phyloP scores from a whole-genome alignment of 2,888 invertebrate species.

The Sphecodes monilicornis region DNA sequence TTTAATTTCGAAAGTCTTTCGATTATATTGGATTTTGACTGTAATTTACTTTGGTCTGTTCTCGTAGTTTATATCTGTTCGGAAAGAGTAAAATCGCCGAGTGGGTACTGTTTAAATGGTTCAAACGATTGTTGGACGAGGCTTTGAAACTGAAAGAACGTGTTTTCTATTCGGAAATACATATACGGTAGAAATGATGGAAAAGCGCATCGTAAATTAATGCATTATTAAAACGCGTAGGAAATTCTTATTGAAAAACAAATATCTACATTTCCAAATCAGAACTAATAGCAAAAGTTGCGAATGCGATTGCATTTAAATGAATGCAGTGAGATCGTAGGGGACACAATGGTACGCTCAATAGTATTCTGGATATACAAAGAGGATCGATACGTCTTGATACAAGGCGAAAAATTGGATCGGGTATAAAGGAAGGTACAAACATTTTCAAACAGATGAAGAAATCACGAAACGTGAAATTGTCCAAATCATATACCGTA shows the following conservation, averaged over 20 bases:
- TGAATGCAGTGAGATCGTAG: too few species aligned
- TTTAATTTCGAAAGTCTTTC: conserved; percentile 61
- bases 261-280: not conserved
- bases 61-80: not conserved
- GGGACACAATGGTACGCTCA: too few species aligned
- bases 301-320: too few species aligned
- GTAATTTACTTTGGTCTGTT: not conserved
- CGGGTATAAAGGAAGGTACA: not conserved
- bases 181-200: too few species aligned
- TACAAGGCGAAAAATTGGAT: not conserved
- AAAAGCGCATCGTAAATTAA: too few species aligned
- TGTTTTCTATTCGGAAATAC: too few species aligned
- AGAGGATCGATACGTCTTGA: not conserved
- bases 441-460: not conserved
- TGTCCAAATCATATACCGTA: not conserved
- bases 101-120: too few species aligned
- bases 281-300: too few species aligned
- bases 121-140: too few species aligned
- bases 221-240: not conserved
- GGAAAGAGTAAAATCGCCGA: not conserved
- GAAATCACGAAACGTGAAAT: not conserved
- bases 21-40: not conserved
- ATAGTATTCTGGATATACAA: too few species aligned
- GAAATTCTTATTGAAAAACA: not conserved
- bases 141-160: too few species aligned